These are phyloP conservation scores for Drosophila setosimentum DNA, from an alignment of 2,888 invertebrate species.

Conservation along the genomic window DNA sequence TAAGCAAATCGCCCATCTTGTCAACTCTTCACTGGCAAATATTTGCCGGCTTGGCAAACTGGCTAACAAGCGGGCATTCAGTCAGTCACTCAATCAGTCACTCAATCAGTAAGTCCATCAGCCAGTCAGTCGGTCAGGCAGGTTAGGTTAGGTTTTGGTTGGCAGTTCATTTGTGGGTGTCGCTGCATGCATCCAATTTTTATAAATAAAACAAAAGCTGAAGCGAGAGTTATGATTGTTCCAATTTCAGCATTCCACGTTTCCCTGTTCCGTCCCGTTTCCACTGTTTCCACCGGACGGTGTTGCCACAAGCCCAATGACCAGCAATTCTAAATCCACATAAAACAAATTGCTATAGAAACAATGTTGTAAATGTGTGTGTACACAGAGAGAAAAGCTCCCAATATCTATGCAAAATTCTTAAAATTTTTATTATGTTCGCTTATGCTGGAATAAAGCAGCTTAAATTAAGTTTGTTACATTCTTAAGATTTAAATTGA, in stretches of 20 bases:
- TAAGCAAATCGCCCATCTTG: background rate
- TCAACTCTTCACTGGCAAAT: conserved; percentile 60
- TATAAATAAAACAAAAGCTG: conserved; percentile 66
- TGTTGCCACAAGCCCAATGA: background rate
- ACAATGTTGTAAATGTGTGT: background rate
- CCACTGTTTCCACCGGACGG: conserved; percentile 10
- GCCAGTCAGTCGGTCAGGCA: background rate
- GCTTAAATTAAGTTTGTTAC: background rate
- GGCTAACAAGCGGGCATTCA: conserved; percentile 25
- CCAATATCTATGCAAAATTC: background rate
- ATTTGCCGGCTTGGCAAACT: conserved; percentile 68
- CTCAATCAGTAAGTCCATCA: background rate
- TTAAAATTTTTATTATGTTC: background rate
- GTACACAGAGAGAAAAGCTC: background rate
- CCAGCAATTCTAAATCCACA: background rate
- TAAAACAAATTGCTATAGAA: background rate
- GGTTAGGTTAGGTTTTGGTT: background rate
- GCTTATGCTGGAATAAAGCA: background rate
- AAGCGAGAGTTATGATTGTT: conserved; percentile 36
- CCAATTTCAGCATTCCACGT: background rate
- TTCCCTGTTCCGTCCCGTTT: conserved; percentile 2
- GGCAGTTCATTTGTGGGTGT: conserved; percentile 18
- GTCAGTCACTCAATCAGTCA: background rate
- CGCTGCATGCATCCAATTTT: conserved; percentile 57
- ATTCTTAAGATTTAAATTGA: background rate